Conservation (phyloP, 2,888 invertebrate species). For the Acleris literana region DNA sequence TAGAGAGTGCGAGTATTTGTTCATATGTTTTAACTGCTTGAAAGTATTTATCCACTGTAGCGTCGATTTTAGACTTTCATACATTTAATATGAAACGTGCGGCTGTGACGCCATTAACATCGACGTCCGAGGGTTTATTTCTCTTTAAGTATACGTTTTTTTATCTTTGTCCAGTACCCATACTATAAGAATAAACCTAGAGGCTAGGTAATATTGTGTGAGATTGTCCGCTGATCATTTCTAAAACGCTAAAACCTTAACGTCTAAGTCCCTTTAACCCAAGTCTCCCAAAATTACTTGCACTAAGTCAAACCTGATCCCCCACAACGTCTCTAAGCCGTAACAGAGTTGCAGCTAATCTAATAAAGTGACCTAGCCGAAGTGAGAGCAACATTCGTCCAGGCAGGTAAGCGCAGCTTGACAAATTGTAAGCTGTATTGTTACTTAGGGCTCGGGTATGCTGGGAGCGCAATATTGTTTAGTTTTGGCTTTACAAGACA, state of each 20-base stretch:
- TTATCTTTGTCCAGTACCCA: no score
- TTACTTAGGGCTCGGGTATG: background rate
- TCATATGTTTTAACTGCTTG: no score
- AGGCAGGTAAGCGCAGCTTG: conserved; percentile 24
- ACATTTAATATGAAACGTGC: no score
- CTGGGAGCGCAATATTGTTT: background rate
- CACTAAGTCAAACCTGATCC: conserved; percentile 7
- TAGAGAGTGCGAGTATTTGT: no score
- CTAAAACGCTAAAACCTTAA: background rate
- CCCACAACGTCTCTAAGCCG: conserved; percentile 4
- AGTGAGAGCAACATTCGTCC: conserved; percentile 18
- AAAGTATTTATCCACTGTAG: no score
- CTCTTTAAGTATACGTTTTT: no score
- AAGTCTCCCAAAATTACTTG: conserved; percentile 2
- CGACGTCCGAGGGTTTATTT: no score
- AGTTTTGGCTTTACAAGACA: background rate
- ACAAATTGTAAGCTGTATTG: conserved; percentile 21
- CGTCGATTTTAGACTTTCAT: no score
- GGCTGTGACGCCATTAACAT: no score
- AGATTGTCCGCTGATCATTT: no score
- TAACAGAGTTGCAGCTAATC: conserved; percentile 19
- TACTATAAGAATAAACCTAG: no score
- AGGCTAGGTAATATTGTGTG: no score
- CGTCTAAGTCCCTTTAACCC: background rate
- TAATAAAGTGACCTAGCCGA: conserved; percentile 17